Conservation (phyloP, 92 coral and sea anemone genomes). For the Zoanthus sociatus region DNA sequence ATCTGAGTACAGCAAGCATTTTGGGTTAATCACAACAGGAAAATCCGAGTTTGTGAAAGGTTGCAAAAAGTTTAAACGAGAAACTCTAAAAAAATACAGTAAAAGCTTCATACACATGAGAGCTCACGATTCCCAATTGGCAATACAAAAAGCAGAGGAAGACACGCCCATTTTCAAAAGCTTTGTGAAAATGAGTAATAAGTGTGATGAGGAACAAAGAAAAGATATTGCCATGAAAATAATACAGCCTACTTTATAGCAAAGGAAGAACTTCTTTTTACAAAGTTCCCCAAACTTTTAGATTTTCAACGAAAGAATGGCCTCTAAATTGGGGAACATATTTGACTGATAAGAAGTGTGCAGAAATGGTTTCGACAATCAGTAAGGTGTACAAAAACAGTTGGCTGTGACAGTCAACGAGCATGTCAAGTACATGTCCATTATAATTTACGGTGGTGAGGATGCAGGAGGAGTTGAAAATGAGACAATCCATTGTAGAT, state of each 20-base stretch:
- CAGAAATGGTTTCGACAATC: not conserved
- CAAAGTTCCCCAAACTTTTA: not conserved
- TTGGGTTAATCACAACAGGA: conserved; percentile 5
- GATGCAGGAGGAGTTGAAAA: conserved; percentile 51
- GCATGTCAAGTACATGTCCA: not conserved
- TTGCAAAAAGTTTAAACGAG: conserved; percentile 36
- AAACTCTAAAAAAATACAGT: conserved; percentile 35
- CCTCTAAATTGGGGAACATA: not conserved
- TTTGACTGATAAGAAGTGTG: conserved; percentile 1
- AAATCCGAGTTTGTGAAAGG: conserved; percentile 53
- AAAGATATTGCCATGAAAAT: not conserved
- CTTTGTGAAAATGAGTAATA: not conserved
- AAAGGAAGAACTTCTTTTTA: conserved; percentile 3
- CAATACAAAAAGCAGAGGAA: conserved; percentile 5
- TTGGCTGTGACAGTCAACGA: not conserved
- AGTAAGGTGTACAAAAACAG: not conserved
- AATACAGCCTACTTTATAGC: conserved; percentile 3
- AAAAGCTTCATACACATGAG: conserved; percentile 30
- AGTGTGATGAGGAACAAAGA: not conserved
- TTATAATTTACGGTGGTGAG: conserved; percentile 46
- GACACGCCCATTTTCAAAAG: not conserved
- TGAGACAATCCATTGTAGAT: conserved; percentile 61
- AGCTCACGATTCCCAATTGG: conserved; percentile 31
- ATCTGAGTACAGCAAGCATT: conserved; percentile 44
- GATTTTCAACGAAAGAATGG: not conserved